Evolutionary conservation across 2,888 invertebrate species (phyloP), one percentile per base, ranked within the genome.

Genomic region (Meiosimyza decipiens): DNA sequence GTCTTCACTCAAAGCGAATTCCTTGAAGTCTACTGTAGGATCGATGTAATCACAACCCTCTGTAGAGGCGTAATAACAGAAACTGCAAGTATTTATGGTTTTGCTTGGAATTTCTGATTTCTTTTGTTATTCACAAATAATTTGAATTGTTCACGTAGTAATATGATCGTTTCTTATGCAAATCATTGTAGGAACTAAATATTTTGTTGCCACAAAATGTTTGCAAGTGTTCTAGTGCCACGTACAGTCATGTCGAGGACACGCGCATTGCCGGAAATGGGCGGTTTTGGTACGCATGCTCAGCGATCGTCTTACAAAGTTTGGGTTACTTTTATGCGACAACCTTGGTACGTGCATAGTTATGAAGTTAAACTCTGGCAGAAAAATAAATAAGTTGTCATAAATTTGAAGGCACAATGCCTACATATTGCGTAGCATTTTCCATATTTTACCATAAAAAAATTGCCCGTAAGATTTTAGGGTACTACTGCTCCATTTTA

Each of bases 221-320:
- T 9, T 64, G 60, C 62, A 60, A 72, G 52, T 60, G 51, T 67
- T 69, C 50, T 13, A n/a, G 22, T 59, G 54, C 18, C 40, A 47
- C 33, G 40, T 15, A 40, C n/a, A 50, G 22, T 15, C 33, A 5
- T 52, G 6, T 18, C 16, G 55, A 73, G 76, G 77, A 75, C 77
- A 77, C 77, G 78, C 78, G 77, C 63, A 75, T 54, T 51, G 62
- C 76, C 76, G 78, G 78, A 78, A 74, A 75, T 78, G 75, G 78
- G 78, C 72, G 76, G 50, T 60, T 71, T 50, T 22, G 13, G 22
- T 18, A 9, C n/a, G 11, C 13, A 18, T 18, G 64, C 12, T 6
- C 16, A 54, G 12, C 15, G 54, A 54, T n/a, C 54, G 40, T 40
- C 40, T 40, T 40, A 40, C 40, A 40, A 40, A 40, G 40, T 40